Conservation (phyloP, 2,113 vertebrate species). For the Trogon surrucura region DNA sequence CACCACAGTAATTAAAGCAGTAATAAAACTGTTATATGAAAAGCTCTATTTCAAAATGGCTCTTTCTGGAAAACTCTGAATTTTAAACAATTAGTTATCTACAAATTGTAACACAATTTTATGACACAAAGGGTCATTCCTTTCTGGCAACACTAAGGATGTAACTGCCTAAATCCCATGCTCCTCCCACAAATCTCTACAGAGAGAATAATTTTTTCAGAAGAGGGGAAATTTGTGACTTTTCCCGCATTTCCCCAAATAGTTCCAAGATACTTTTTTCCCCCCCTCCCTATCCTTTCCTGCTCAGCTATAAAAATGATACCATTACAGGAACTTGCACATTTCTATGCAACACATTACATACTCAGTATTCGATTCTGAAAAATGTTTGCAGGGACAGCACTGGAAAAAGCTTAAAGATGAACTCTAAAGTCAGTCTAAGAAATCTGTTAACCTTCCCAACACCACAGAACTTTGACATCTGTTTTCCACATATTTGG, state of each 20-base stretch:
- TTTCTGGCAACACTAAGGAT: not conserved
- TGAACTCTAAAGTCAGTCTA: not conserved
- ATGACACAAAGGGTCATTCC: not conserved
- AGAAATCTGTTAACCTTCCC: not conserved
- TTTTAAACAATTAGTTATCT: not conserved
- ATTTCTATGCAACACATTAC: not conserved
- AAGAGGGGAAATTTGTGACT: not conserved
- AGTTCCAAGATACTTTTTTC: not conserved
- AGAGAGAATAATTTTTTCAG: not conserved
- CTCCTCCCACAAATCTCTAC: not conserved
- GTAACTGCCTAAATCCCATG: not conserved
- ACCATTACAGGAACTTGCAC: not conserved
- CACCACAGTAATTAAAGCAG: not conserved
- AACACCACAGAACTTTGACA: not conserved
- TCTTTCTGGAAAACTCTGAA: not conserved
- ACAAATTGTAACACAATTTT: not conserved
- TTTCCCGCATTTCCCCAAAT: not conserved
- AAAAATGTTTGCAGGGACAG: not conserved
- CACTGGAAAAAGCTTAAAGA: not conserved
- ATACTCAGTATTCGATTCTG: not conserved
- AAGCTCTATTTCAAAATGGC: not conserved
- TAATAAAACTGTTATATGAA: not conserved
- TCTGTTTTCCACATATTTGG: conserved; percentile 16
- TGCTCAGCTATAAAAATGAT: not conserved
- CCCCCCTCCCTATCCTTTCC: not conserved